phyloP scores from a whole-genome alignment of 2,113 vertebrate genomes.

The Chinchilla lanigera region DNA sequence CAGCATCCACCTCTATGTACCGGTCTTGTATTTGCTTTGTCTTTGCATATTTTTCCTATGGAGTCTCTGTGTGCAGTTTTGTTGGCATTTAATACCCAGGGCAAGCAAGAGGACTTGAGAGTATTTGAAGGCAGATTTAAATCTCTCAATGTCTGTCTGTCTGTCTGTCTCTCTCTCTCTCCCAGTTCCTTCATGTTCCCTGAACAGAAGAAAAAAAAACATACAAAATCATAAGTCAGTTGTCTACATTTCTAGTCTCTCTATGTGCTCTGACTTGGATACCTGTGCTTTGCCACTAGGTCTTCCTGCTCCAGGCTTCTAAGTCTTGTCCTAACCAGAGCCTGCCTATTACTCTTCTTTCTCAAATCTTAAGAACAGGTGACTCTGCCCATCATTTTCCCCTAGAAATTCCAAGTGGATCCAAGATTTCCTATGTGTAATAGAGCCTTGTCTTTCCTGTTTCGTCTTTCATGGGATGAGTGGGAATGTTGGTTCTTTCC shows the following conservation, averaged over 20 bases:
- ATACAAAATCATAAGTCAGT: not conserved
- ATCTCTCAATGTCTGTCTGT: not conserved
- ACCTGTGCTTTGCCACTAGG: not conserved
- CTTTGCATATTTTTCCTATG: not conserved
- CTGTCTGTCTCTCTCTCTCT: not conserved
- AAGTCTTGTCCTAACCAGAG: not conserved
- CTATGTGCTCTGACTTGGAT: not conserved
- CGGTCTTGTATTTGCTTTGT: not conserved
- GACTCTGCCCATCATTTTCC: not conserved
- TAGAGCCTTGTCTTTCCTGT: not conserved
- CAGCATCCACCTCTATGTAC: not conserved
- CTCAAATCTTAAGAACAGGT: not conserved
- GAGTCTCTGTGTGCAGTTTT: not conserved
- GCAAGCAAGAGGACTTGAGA: not conserved
- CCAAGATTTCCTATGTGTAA: not conserved
- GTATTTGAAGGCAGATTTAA: not conserved
- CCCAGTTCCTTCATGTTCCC: not conserved
- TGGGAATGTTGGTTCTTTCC: not conserved
- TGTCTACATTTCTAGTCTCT: not conserved
- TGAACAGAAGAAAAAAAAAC: too few species aligned
- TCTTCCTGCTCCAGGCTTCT: not conserved
- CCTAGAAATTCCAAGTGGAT: not conserved
- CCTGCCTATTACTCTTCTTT: too few species aligned
- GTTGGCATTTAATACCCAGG: not conserved
- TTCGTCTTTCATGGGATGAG: not conserved